Evolutionary conservation across 2,113 vertebrate species (phyloP).

Genomic region (Bufo gargarizans): DNA sequence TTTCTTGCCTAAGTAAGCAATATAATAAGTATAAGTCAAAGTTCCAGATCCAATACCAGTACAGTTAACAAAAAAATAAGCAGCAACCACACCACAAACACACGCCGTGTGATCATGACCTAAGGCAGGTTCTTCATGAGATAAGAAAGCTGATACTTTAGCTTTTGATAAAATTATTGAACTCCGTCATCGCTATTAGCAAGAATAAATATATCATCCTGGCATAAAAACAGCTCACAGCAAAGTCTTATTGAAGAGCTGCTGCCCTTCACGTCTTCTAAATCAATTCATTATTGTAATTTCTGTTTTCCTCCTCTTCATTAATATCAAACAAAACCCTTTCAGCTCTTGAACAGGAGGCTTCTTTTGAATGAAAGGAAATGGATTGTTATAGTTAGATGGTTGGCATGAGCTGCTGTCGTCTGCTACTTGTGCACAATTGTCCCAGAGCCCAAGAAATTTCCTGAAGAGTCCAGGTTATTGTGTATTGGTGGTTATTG

Average conservation of each 20-base stretch:
- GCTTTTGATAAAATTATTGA: constrained; percentile 1
- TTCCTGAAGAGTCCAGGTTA: constrained; percentile 34
- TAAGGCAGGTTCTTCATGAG: background rate
- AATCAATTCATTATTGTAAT: constrained; percentile 23
- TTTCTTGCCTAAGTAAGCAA: too few relatives aligned
- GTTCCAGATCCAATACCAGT: too few relatives aligned
- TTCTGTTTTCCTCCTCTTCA: background rate
- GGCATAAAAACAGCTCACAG: background rate
- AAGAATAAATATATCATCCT: background rate
- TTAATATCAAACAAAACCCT: constrained; percentile 46
- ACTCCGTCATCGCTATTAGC: background rate
- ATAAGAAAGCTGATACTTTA: background rate
- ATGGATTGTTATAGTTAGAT: constrained; percentile 43
- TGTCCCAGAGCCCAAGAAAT: background rate
- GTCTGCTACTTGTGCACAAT: constrained; percentile 12
- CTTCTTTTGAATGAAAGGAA: constrained; percentile 39
- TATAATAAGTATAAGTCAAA: too few relatives aligned
- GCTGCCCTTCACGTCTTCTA: background rate
- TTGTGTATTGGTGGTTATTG: background rate
- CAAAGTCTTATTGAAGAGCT: background rate
- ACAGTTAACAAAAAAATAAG: too few relatives aligned
- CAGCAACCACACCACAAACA: background rate
- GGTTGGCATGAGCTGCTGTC: constrained; percentile 14
- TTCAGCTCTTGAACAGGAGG: constrained; percentile 10
- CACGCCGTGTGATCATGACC: background rate